These are phyloP conservation scores for Gasteruption jaculator DNA, from an alignment of 2,888 invertebrate species.

Conservation along the genomic window DNA sequence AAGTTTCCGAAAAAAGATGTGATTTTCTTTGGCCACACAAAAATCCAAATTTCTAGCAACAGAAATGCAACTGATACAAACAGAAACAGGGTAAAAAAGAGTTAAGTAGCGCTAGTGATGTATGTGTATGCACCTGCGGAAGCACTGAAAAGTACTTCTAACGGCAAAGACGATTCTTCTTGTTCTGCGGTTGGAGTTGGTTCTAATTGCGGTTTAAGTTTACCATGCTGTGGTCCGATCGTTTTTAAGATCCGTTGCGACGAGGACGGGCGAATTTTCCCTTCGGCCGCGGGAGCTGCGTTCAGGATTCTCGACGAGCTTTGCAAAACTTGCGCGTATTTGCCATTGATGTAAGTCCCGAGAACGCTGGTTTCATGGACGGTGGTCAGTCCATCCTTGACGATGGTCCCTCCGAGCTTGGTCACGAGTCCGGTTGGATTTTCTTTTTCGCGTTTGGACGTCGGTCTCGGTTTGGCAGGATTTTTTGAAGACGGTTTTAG, in stretches of 20 bases:
- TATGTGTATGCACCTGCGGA: no score
- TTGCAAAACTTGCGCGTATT: slow-evolving; percentile 81
- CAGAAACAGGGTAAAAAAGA: no score
- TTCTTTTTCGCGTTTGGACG: slow-evolving; percentile 57
- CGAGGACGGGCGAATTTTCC: slow-evolving; percentile 65
- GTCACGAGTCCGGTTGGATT: slow-evolving; percentile 79
- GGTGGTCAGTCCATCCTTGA: slow-evolving; percentile 78
- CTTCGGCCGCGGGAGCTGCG: slow-evolving; percentile 43
- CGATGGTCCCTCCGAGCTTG: slow-evolving; percentile 77
- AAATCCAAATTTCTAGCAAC: no score
- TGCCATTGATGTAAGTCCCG: slow-evolving; percentile 81
- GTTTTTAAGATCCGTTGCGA: slow-evolving; percentile 72
- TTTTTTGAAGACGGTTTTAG: slow-evolving; percentile 64
- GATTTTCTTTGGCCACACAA: no score
- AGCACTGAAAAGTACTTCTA: slow-evolving; percentile 57
- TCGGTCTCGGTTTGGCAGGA: slow-evolving; percentile 53
- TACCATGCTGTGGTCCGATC: slow-evolving; percentile 61
- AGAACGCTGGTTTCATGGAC: slow-evolving; percentile 87
- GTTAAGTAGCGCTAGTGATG: no score
- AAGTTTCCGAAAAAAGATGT: no score
- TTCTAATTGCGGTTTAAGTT: slow-evolving; percentile 56
- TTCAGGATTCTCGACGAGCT: slow-evolving; percentile 69
- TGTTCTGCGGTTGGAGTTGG: slow-evolving; percentile 60
- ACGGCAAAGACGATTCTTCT: slow-evolving; percentile 57
- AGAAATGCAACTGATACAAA: no score